Conservation (phyloP, 2,797 vertebrate genomes). For the Hapalemur alaotrensis region DNA sequence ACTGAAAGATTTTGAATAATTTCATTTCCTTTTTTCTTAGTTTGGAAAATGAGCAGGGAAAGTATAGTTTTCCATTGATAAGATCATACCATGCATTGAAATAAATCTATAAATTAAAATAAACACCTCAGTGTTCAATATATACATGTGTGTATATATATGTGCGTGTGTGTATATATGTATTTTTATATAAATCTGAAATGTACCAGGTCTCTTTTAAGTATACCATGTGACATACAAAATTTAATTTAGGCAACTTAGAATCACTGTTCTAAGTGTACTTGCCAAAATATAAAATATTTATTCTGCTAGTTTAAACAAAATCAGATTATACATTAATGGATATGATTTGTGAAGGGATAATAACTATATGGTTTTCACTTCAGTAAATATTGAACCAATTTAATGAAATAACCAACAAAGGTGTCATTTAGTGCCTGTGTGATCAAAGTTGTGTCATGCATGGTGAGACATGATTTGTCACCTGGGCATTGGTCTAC, state of each 20-base stretch:
- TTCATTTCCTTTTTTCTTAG: not conserved
- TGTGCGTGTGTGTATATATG: not conserved
- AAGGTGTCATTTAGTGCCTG: not conserved
- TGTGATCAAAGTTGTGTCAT: slow-evolving; percentile 28
- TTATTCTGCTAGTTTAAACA: not conserved
- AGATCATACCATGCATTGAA: not conserved
- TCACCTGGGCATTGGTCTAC: not conserved
- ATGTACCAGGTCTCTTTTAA: not conserved
- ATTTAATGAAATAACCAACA: slow-evolving; percentile 46
- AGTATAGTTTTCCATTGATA: not conserved
- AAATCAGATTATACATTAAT: not conserved
- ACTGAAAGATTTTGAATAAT: not conserved
- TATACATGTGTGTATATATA: not conserved
- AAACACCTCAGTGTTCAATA: not conserved
- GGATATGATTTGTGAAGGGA: not conserved
- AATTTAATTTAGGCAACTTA: not conserved
- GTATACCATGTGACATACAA: not conserved
- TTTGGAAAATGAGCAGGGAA: not conserved
- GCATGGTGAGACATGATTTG: slow-evolving; percentile 45
- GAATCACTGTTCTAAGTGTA: not conserved
- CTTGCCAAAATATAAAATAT: slow-evolving; percentile 21
- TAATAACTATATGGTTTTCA: not conserved
- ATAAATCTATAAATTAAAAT: not conserved
- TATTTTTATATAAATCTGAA: not conserved
- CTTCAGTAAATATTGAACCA: slow-evolving; percentile 28